Base-by-base conservation (phyloP, 2,888 invertebrate genomes). In the Gibbula magus region DNA sequence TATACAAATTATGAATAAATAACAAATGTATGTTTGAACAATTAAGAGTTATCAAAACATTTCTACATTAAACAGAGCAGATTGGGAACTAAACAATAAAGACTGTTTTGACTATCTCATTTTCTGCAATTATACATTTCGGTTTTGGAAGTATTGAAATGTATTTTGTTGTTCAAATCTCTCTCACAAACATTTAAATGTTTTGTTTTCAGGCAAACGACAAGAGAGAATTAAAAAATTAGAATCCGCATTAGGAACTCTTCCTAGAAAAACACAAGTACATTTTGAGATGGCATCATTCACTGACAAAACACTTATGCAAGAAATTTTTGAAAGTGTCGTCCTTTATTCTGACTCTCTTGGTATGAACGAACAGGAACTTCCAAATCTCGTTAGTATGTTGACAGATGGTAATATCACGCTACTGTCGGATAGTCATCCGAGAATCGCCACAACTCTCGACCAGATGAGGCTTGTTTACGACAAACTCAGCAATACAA, bases 271-370 rank as follows among this genome's bases (percentile, higher is more conserved):
- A 10, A 96, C 96, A 3, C 88, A 87, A 84, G 94, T 96, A 70
- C 97, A 97, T 91, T 97, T 97, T 91, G 97, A 97, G 92, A 96
- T 97, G 96, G 97, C 97, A 4, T 96, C 96, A 75, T 96, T 96
- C 88, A 95, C 96, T 0, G 96, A 97, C 89, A 94, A 95, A 77
- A 94, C 94, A 67, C 93, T 97, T 13, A 92, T 97, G 13, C 93
- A 94, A 78, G 95, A 96, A 73, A 92, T 97, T 0, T 94, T 95
- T 0, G 94, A 95, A 4, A 94, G 95, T 86, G 94, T 97, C 0
- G 93, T 97, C 82, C 96, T 96, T 0, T 95, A 95, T 89, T 95
- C 96, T 0, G 96, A 97, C 91, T 97, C 97, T 0, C 93, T 97
- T 3, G 97, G 97, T 2, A 96, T 97, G 96, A 97, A 97, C 89